Percentiles rank a stretch among this genome's conserved stretches.
Conservation (phyloP, 2,888 invertebrate genomes). For the Plagodis dolabraria region DNA sequence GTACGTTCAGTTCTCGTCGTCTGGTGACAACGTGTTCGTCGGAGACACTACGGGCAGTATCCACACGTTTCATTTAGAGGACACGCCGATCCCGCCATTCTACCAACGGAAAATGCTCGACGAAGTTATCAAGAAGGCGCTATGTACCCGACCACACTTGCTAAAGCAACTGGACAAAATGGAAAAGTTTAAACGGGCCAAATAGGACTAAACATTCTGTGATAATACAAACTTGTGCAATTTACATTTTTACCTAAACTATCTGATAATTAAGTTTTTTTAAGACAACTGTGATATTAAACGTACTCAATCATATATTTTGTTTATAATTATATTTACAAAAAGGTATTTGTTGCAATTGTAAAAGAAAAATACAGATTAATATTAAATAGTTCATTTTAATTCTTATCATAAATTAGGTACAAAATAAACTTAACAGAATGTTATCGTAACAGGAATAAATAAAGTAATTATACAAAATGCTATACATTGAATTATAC, state of each 20-base stretch:
- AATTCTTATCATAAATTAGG: slow-evolving; percentile 35
- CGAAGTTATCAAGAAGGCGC: slow-evolving; percentile 85
- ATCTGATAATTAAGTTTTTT: too few species aligned
- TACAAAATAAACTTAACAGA: slow-evolving; percentile 41
- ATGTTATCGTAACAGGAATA: slow-evolving; percentile 29
- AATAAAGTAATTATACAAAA: slow-evolving; percentile 21
- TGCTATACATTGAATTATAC: too few species aligned
- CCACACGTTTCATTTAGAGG: slow-evolving; percentile 88
- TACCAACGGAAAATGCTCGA: slow-evolving; percentile 87
- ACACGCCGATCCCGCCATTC: slow-evolving; percentile 90
- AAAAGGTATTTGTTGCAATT: not conserved
- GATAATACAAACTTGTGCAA: too few species aligned
- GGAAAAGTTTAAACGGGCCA: slow-evolving; percentile 53
- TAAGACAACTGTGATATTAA: not conserved
- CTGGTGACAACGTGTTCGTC: slow-evolving; percentile 88
- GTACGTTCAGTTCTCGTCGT: slow-evolving; percentile 86
- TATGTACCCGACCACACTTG: slow-evolving; percentile 87
- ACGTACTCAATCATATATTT: not conserved
- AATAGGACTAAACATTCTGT: not conserved
- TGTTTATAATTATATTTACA: not conserved
- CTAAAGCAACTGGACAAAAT: slow-evolving; percentile 86
- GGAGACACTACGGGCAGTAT: slow-evolving; percentile 88
- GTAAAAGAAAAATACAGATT: slow-evolving; percentile 15
- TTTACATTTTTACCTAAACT: too few species aligned
- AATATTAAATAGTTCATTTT: slow-evolving; percentile 32